A percentile compares a stretch with the other conserved stretches of the same genome.
Conservation (phyloP, 2,888 invertebrate species). For the Apodemia duryi region DNA sequence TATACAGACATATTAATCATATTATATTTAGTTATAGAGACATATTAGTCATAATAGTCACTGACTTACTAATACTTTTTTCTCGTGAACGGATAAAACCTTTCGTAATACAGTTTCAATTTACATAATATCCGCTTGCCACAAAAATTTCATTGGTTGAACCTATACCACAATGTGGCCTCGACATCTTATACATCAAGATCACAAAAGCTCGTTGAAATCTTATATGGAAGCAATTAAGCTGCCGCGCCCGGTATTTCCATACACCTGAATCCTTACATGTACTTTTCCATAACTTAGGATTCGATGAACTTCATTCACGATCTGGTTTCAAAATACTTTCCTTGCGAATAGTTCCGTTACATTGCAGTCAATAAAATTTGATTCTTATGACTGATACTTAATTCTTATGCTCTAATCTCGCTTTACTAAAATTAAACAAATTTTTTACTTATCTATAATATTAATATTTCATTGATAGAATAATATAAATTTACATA, state of each 20-base stretch:
- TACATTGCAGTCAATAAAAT: background rate
- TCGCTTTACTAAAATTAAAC: too few relatives aligned
- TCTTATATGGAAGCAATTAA: conserved; percentile 34
- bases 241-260: conserved; percentile 11
- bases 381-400: too few relatives aligned
- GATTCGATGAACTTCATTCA: conserved; percentile 1
- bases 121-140: background rate
- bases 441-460: too few relatives aligned
- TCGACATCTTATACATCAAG: conserved; percentile 22
- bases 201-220: conserved; percentile 35
- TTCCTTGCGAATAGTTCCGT: background rate
- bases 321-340: background rate
- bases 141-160: background rate
- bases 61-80: too few relatives aligned
- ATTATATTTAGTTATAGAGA: background rate
- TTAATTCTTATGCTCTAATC: too few relatives aligned
- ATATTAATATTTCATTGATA: too few relatives aligned
- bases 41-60: background rate
- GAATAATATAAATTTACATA: too few relatives aligned
- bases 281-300: conserved; percentile 17
- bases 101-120: conserved; percentile 1
- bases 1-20: background rate
- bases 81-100: background rate
- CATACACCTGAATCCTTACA: conserved; percentile 9
- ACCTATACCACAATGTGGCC: background rate